Evolutionary conservation across 2,797 vertebrate genomes (phyloP).

Genomic region (Lacerta bilineata): DNA sequence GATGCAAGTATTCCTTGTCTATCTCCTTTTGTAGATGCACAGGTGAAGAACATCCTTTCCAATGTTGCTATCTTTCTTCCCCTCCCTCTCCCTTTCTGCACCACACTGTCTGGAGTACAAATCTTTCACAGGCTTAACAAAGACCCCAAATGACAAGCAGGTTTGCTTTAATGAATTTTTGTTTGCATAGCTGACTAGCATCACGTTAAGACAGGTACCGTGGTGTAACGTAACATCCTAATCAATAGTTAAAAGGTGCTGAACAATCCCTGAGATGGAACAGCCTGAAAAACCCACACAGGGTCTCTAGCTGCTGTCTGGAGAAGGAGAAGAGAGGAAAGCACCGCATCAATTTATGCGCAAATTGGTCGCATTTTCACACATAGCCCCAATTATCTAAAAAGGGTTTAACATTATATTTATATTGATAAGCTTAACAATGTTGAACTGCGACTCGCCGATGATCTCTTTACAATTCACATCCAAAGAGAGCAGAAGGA

Average conservation of each 20-base stretch:
- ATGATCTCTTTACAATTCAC: constrained; percentile 82
- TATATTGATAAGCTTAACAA: constrained; percentile 85
- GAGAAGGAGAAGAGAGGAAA: constrained; percentile 70
- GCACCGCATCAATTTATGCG: constrained; percentile 77
- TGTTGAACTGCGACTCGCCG: constrained; percentile 80
- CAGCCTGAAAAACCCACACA: constrained; percentile 66
- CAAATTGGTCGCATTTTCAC: constrained; percentile 82
- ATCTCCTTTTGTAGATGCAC: background rate
- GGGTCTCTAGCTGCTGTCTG: constrained; percentile 68
- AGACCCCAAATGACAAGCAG: constrained; percentile 54
- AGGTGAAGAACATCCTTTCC: constrained; percentile 32
- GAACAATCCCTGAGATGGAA: constrained; percentile 71
- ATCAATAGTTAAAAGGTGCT: constrained; percentile 73
- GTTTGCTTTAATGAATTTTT: constrained; percentile 71
- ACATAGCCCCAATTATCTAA: constrained; percentile 83
- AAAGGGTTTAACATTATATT: constrained; percentile 83
- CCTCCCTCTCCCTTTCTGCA: constrained; percentile 23
- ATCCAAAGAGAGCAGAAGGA: constrained; percentile 85
- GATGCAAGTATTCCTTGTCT: background rate
- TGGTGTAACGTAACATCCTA: constrained; percentile 67
- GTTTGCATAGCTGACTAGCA: constrained; percentile 69
- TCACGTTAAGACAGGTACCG: constrained; percentile 63
- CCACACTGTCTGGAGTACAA: constrained; percentile 4
- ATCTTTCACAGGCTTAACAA: background rate
- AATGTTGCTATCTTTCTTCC: constrained; percentile 4